phyloP scores from a whole-genome alignment of 2,797 vertebrate genomes.

The Poecile montanus region DNA sequence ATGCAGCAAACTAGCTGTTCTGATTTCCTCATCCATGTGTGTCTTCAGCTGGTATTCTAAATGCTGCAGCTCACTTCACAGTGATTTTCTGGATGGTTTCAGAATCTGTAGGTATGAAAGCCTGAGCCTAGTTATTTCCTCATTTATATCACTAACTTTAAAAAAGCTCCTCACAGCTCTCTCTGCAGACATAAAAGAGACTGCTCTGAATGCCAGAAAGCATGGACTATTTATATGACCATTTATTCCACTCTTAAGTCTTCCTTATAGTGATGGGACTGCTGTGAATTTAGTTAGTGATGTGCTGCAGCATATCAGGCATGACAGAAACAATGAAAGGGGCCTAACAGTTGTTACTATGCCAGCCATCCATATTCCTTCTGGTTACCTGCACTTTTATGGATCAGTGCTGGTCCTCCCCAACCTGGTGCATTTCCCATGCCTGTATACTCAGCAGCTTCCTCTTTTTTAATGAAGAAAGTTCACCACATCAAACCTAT shows the following conservation, averaged over 20 bases:
- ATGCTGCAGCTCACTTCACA: not conserved
- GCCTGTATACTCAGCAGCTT: not conserved
- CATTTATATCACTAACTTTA: not conserved
- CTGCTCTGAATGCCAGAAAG: not conserved
- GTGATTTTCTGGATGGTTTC: not conserved
- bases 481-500: not conserved
- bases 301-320: not conserved
- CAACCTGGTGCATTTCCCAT: not conserved
- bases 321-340: not conserved
- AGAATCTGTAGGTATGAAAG: not conserved
- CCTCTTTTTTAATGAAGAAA: not conserved
- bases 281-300: not conserved
- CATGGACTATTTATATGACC: not conserved
- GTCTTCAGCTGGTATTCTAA: not conserved
- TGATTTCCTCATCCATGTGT: not conserved
- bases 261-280: not conserved
- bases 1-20: not conserved
- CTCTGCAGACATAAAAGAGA: not conserved
- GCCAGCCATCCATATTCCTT: not conserved
- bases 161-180: not conserved
- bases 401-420: not conserved
- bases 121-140: not conserved
- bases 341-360: not conserved
- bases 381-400: not conserved
- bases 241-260: not conserved